phyloP scores from a whole-genome alignment of 2,888 invertebrate species.

The Patella caerulea region DNA sequence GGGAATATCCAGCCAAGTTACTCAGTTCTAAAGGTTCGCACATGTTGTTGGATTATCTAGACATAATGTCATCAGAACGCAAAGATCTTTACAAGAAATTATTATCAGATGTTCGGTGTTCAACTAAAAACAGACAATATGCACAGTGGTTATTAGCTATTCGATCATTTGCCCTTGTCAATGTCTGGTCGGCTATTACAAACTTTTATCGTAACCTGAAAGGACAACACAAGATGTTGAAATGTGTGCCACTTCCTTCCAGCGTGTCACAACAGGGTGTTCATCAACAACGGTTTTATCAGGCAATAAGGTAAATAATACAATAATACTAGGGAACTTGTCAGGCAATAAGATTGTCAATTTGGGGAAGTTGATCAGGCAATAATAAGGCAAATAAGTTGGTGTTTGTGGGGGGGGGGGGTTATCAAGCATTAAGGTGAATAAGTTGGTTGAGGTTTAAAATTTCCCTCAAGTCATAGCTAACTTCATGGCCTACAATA shows the following conservation, averaged over 20 bases:
- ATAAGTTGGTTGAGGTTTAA: too few species aligned
- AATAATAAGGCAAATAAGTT: conserved; percentile 30
- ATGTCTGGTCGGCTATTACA: conserved; percentile 66
- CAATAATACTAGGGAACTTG: not conserved
- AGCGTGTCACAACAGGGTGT: conserved; percentile 33
- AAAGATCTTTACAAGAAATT: conserved; percentile 60
- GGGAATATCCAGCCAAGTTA: conserved; percentile 66
- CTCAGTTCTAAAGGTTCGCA: conserved; percentile 60
- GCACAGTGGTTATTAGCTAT: conserved; percentile 69
- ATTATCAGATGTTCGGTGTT: conserved; percentile 67
- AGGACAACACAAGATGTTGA: conserved; percentile 33
- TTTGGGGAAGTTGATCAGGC: conserved; percentile 54
- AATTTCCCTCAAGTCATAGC: too few species aligned
- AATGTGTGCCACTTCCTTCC: conserved; percentile 31
- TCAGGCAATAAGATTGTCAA: too few species aligned
- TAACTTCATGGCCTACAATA: too few species aligned
- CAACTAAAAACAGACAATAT: conserved; percentile 65
- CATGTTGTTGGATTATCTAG: conserved; percentile 67
- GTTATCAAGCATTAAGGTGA: too few species aligned
- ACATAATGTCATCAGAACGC: conserved; percentile 63
- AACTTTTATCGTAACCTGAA: conserved; percentile 64
- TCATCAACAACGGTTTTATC: conserved; percentile 54
- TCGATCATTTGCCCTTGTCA: conserved; percentile 67
- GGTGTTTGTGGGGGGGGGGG: too few species aligned
- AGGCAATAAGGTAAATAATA: conserved; percentile 54